These are phyloP conservation scores for Antheraea pernyi DNA, from an alignment of 1,140 invertebrate genomes.

Conservation along the genomic window DNA sequence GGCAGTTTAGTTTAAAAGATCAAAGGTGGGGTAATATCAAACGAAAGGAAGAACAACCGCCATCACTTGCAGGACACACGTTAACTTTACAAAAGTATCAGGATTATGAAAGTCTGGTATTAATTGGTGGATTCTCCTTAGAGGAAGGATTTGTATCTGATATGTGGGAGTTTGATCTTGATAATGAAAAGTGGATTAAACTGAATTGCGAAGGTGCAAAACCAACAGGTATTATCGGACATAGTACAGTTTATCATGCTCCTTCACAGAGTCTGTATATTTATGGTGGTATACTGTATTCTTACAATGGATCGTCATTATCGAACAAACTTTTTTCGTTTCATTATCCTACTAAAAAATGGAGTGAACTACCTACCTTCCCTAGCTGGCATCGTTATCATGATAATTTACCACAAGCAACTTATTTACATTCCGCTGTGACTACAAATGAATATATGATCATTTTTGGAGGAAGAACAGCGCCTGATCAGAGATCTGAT, in stretches of 20 bases:
- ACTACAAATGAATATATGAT: constrained; percentile 94
- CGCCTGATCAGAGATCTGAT: constrained; percentile 84
- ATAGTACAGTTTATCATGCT: constrained; percentile 92
- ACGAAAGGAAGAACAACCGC: constrained; percentile 79
- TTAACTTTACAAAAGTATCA: constrained; percentile 88
- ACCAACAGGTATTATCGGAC: constrained; percentile 92
- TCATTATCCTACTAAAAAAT: constrained; percentile 86
- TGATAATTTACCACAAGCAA: constrained; percentile 82
- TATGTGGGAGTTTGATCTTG: constrained; percentile 91
- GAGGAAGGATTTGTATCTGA: constrained; percentile 86
- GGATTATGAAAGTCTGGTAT: constrained; percentile 87
- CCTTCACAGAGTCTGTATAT: constrained; percentile 92
- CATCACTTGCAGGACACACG: constrained; percentile 92
- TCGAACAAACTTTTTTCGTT: constrained; percentile 89
- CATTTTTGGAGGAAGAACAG: constrained; percentile 90
- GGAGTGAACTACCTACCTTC: constrained; percentile 89
- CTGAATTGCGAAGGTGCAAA: constrained; percentile 85
- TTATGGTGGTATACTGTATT: constrained; percentile 92
- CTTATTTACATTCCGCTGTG: constrained; percentile 94
- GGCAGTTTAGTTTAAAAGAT: constrained; percentile 95
- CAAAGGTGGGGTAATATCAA: constrained; percentile 90
- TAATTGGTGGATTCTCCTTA: constrained; percentile 94
- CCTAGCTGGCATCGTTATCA: constrained; percentile 80
- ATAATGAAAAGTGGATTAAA: constrained; percentile 85
- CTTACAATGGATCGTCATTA: constrained; percentile 84